These are phyloP conservation scores for Clarias batrachus DNA, from an alignment of 2,113 vertebrate species.

Conservation along the genomic window DNA sequence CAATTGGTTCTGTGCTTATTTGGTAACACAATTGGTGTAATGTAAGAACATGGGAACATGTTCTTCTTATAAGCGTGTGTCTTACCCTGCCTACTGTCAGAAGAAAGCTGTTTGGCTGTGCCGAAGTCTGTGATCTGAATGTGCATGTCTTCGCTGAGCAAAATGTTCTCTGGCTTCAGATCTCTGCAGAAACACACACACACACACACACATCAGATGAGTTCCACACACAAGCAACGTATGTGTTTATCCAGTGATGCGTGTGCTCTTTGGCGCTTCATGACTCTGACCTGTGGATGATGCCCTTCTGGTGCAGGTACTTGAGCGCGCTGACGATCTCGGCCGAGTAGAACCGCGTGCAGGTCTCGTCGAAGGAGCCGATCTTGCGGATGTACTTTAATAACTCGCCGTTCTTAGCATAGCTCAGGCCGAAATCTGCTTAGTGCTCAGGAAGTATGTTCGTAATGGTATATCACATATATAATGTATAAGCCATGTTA, in stretches of 20 bases:
- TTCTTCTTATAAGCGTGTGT: neutral
- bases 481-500: too few species aligned
- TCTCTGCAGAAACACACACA: conserved; percentile 78
- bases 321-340: conserved; percentile 95
- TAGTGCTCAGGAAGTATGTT: conserved; percentile 62
- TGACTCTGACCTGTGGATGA: conserved; percentile 92
- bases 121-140: conserved; percentile 99
- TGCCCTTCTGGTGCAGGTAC: conserved; percentile 94
- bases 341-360: conserved; percentile 96
- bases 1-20: neutral
- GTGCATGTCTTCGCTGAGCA: conserved; percentile 98
- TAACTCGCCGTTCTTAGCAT: conserved; percentile 97
- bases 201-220: conserved; percentile 6
- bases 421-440: conserved; percentile 98
- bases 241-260: neutral
- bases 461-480: too few species aligned
- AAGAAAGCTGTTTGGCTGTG: conserved; percentile 94
- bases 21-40: neutral
- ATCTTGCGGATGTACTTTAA: conserved; percentile 99
- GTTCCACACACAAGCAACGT: neutral
- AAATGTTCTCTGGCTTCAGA: conserved; percentile 97
- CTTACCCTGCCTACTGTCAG: conserved; percentile 92
- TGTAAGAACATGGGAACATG: neutral
- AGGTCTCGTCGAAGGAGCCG: conserved; percentile 97
- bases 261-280: neutral